A percentile compares a stretch with the other conserved stretches of the same genome.
phyloP scores from a whole-genome alignment of 1,140 invertebrate species.

The Pomacea maculata region DNA sequence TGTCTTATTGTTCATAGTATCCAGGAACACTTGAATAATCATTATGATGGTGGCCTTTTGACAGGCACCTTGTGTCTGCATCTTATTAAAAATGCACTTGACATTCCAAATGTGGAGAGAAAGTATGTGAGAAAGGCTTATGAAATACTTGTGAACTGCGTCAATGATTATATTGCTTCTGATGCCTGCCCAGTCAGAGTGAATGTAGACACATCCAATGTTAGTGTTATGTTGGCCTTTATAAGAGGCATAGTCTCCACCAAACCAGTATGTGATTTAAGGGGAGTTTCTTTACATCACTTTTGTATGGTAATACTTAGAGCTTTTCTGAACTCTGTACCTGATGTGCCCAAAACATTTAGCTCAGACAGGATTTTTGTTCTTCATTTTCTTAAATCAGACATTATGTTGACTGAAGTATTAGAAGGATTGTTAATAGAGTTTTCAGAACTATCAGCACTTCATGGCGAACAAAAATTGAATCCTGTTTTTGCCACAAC shows the following conservation, averaged over 20 bases:
- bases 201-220: slow-evolving; percentile 27
- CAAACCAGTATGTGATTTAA: slow-evolving; percentile 31
- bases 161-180: slow-evolving; percentile 26
- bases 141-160: slow-evolving; percentile 26
- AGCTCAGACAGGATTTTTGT: slow-evolving; percentile 30
- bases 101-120: slow-evolving; percentile 12
- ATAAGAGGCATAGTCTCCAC: slow-evolving; percentile 31
- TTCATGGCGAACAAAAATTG: slow-evolving; percentile 15
- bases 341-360: slow-evolving; percentile 10
- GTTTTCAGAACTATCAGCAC: slow-evolving; percentile 29
- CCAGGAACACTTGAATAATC: slow-evolving; percentile 34
- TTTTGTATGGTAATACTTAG: slow-evolving; percentile 35
- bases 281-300: slow-evolving; percentile 15
- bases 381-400: slow-evolving; percentile 16
- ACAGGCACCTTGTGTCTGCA: slow-evolving; percentile 21
- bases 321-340: slow-evolving; percentile 38
- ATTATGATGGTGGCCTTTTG: slow-evolving; percentile 41
- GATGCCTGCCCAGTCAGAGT: slow-evolving; percentile 26
- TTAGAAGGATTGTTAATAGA: slow-evolving; percentile 34
- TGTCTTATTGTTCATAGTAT: slow-evolving; percentile 34
- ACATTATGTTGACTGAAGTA: slow-evolving; percentile 22
- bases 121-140: slow-evolving; percentile 30
- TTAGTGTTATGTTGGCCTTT: slow-evolving; percentile 33
- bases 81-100: slow-evolving; percentile 29
- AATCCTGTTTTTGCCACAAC: neutral